Evolutionary conservation across 2,113 vertebrate genomes (phyloP).

Genomic region (Lipotes vexillifer): DNA sequence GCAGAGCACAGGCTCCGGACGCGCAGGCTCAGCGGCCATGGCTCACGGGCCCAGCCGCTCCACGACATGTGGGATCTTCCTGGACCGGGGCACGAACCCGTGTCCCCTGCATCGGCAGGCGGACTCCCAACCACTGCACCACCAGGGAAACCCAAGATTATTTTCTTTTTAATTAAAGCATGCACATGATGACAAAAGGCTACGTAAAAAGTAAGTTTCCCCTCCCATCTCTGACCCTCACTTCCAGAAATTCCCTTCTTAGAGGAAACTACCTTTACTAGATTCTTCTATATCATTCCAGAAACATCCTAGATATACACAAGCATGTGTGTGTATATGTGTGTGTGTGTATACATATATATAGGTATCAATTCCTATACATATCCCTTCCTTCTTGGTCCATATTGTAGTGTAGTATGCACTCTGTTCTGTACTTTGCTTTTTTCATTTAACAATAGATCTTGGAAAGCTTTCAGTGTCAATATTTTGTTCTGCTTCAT

Average conservation of each 20-base stretch:
- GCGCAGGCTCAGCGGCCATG: too few relatives aligned
- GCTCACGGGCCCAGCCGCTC: too few relatives aligned
- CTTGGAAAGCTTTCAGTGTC: background rate
- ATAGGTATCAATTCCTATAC: background rate
- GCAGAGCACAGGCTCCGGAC: too few relatives aligned
- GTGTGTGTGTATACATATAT: background rate
- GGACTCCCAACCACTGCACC: too few relatives aligned
- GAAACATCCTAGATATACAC: background rate
- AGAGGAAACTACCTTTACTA: background rate
- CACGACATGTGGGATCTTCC: too few relatives aligned
- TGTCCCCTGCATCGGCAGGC: too few relatives aligned
- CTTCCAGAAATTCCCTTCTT: background rate
- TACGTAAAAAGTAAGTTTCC: background rate
- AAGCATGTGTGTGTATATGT: background rate
- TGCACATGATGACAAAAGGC: background rate
- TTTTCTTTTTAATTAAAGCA: background rate
- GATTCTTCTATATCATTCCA: background rate
- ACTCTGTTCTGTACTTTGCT: background rate
- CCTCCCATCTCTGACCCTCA: background rate
- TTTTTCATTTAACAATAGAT: background rate
- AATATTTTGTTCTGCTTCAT: background rate
- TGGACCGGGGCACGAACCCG: too few relatives aligned
- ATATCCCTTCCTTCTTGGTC: background rate
- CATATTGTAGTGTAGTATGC: background rate
- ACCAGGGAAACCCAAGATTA: background rate